A percentile compares a stretch with the other conserved stretches of the same genome.
Evolutionary conservation across 2,888 invertebrate species (phyloP).

Genomic region (Timandra comae): DNA sequence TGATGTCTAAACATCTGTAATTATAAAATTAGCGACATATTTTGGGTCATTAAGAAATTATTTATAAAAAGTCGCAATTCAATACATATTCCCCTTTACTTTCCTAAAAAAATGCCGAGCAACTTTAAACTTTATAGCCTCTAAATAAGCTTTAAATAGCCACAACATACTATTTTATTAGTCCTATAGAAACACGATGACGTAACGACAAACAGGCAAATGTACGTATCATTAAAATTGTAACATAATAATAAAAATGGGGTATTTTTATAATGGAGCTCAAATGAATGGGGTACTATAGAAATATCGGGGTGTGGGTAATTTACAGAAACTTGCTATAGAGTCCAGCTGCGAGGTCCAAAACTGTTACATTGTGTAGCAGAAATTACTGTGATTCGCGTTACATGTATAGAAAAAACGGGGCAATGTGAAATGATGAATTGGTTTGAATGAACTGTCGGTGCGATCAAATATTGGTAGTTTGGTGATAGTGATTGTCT

Average conservation of each 20-base stretch:
- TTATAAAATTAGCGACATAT: no score
- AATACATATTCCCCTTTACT: no score
- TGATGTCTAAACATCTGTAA: no score
- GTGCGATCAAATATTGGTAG: constrained; percentile 4
- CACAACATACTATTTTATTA: constrained; percentile 3
- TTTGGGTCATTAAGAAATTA: no score
- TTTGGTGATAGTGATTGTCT: constrained; percentile 1
- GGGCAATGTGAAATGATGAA: constrained; percentile 33
- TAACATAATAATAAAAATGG: constrained; percentile 64
- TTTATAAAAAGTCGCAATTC: background rate
- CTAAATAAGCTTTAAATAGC: background rate
- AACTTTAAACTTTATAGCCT: background rate
- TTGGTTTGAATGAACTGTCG: constrained; percentile 27
- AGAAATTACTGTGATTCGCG: constrained; percentile 64
- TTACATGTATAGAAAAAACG: constrained; percentile 39
- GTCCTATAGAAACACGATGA: constrained; percentile 23
- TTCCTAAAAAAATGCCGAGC: background rate
- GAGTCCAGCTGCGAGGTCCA: constrained; percentile 28
- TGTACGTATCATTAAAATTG: constrained; percentile 64
- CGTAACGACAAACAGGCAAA: constrained; percentile 30
- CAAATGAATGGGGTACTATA: constrained; percentile 59
- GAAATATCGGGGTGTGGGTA: constrained; percentile 43
- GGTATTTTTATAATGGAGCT: constrained; percentile 63
- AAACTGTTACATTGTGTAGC: constrained; percentile 47
- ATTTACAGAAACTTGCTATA: constrained; percentile 53